Base-by-base conservation (phyloP, 2,888 invertebrate genomes). In the Oligia strigilis region DNA sequence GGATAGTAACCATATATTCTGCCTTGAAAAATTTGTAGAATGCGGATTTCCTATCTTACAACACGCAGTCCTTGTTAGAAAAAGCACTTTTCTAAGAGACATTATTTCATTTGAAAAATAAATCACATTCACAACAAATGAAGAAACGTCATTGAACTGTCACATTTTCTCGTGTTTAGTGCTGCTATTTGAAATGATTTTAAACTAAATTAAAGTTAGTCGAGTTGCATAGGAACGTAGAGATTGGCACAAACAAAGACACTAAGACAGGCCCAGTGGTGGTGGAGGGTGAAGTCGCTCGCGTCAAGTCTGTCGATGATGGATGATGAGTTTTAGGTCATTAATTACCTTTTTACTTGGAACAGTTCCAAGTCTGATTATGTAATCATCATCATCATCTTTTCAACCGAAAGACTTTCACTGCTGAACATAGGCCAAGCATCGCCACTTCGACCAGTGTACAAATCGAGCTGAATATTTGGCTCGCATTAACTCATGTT, bases 71-170 rank as follows among this genome's bases (percentile, higher is more conserved):
- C 93, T 95, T 77, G 95, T 93, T 87, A 96, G 88, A 90, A 92
- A 94, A 87, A 96, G 90, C 88, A 94, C 93, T 94, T 96, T 97
- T 92, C 94, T 94, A 62, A 97, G 91, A 92, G 95, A 95, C 97
- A 97, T 97, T 92, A 87, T 92, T 90, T 89, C 88, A 89, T 86
- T 89, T 85, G 60, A 87, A 87, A 84, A 92, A 90, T 90, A 84
- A 92, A 90, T 90, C 90, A 92, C 92, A 93, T 93, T 93, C 91
- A 93, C 93, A 91, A 89, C 89, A 90, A 90, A 84, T 92, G 89
- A 92, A 92, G 86, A 91, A 91, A 90, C 87, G 90, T 90, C 90
- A 90, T 77, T 75, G 80, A 62, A 85, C 77, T 82, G 80, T 81
- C 84, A 64, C 29, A 62, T 58, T 36, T 23, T 9, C 58, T 58